Evolutionary conservation across 2,797 vertebrate genomes (phyloP).

Genomic region (Megaceryle alcyon): DNA sequence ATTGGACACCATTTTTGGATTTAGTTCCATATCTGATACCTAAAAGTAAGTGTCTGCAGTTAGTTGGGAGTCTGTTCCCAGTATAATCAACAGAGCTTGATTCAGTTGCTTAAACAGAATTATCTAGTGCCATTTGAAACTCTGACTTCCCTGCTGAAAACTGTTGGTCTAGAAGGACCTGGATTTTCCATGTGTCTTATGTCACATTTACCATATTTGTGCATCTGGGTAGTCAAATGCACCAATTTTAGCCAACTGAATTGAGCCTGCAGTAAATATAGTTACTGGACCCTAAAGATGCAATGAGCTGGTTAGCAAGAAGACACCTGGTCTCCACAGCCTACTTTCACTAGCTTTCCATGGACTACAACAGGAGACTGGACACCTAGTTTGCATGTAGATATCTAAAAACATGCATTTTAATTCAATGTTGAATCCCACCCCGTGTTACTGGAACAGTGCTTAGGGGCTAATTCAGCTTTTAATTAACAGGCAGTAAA

Average conservation of each 20-base stretch:
- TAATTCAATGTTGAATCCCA: background rate
- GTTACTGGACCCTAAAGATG: background rate
- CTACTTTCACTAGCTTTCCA: background rate
- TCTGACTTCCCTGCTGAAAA: background rate
- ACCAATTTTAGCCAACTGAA: background rate
- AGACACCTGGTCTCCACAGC: rapidly evolving
- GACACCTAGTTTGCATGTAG: background rate
- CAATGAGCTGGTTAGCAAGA: rapidly evolving
- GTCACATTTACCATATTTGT: background rate
- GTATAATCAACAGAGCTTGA: background rate
- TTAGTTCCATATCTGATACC: background rate
- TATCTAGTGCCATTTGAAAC: background rate
- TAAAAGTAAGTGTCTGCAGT: background rate
- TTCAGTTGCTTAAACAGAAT: background rate
- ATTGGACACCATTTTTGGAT: background rate
- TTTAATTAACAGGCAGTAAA: background rate
- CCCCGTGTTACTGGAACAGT: background rate
- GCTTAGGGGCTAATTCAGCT: background rate
- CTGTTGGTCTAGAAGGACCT: background rate
- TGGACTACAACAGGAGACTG: background rate
- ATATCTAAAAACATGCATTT: rapidly evolving
- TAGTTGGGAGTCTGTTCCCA: background rate
- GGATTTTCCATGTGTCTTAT: background rate
- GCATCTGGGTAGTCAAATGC: background rate
- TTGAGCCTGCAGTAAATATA: background rate